phyloP scores from a whole-genome alignment of 2,113 vertebrate genomes.

The Agelaius tricolor region DNA sequence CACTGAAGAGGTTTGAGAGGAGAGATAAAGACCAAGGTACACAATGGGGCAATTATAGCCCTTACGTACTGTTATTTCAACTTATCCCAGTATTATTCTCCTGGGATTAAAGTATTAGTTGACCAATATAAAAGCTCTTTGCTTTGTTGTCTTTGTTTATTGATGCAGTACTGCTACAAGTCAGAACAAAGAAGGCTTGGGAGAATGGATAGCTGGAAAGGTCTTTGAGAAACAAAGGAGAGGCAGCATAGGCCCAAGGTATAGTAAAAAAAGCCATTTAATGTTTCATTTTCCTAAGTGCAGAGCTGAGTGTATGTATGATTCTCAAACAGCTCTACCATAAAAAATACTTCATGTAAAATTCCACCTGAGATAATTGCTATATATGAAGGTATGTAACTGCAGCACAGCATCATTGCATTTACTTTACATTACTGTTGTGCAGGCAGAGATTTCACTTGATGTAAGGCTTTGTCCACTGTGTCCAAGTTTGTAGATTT shows the following conservation, averaged over 20 bases:
- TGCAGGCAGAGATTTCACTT: background rate
- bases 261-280: background rate
- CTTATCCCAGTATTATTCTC: background rate
- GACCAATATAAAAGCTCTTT: background rate
- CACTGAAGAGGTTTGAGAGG: background rate
- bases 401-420: background rate
- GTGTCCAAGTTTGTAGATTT: background rate
- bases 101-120: background rate
- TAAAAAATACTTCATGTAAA: background rate
- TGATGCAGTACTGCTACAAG: background rate
- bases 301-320: background rate
- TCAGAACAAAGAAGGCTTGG: background rate
- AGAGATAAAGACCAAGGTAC: background rate
- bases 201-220: background rate
- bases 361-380: background rate
- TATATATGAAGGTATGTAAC: background rate
- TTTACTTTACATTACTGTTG: background rate
- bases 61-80: background rate
- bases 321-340: background rate
- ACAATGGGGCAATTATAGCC: background rate
- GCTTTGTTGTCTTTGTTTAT: background rate
- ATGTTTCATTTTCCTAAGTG: background rate
- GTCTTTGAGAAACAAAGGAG: background rate
- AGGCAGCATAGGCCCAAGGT: background rate
- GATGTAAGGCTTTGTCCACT: background rate